Evolutionary conservation across 2,888 invertebrate species (phyloP).

Genomic region (Sarcophaga rosellei): DNA sequence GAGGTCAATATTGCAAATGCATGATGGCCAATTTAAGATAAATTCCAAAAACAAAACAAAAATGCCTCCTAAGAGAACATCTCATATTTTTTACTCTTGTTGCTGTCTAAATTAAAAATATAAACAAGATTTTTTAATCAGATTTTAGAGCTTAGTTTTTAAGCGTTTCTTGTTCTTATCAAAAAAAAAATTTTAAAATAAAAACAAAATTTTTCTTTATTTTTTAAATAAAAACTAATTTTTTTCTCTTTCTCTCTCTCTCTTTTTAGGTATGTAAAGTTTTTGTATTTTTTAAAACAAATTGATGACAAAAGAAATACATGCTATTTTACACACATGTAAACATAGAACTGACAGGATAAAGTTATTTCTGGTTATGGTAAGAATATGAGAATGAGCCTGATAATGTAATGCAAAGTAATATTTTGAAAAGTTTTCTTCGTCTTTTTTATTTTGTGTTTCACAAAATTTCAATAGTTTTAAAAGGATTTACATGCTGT

Average conservation of each 20-base stretch:
- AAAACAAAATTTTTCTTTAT: not conserved
- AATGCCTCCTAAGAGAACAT: not conserved
- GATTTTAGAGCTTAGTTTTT: not conserved
- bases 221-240: conserved; percentile 61
- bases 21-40: conserved; percentile 1
- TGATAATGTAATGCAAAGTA: no score
- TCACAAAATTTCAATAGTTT: no score
- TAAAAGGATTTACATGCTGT: no score
- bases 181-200: not conserved
- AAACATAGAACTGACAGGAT: no score
- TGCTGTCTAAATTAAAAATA: not conserved
- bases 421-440: no score
- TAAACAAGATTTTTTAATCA: not conserved
- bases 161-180: not conserved
- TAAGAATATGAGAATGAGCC: no score
- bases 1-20: not conserved
- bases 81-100: not conserved
- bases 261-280: conserved; percentile 71
- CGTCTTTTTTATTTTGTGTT: no score
- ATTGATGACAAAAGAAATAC: conserved; percentile 46
- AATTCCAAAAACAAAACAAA: not conserved
- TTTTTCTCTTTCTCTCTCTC: conserved; percentile 59
- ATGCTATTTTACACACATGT: no score
- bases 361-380: no score
- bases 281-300: conserved; percentile 29